phyloP scores from a whole-genome alignment of 2,888 invertebrate genomes.

The Pyralis farinalis region DNA sequence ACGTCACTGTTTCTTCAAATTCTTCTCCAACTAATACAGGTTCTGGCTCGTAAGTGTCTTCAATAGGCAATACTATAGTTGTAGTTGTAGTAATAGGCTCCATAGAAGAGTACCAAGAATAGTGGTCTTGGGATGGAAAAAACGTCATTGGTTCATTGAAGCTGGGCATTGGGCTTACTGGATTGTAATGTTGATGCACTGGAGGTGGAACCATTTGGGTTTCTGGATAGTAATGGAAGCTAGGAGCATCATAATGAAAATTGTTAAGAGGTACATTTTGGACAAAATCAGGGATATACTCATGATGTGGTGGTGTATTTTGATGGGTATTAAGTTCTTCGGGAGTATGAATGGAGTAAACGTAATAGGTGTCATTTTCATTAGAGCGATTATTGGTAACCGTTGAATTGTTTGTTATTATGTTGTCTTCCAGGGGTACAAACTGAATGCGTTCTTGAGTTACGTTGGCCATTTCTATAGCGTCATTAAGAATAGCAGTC shows the following conservation, averaged over 20 bases:
- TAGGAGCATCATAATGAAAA: slow-evolving; percentile 25
- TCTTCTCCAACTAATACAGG: slow-evolving; percentile 64
- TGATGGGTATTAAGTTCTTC: slow-evolving; percentile 21
- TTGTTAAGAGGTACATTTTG: slow-evolving; percentile 22
- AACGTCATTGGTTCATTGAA: slow-evolving; percentile 55
- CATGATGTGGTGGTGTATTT: slow-evolving; percentile 20
- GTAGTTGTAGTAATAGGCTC: slow-evolving; percentile 45
- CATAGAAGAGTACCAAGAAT: slow-evolving; percentile 38
- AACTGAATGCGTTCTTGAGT: slow-evolving; percentile 31
- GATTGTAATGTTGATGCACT: slow-evolving; percentile 33
- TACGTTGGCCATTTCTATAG: slow-evolving; percentile 37
- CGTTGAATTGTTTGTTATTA: slow-evolving; percentile 10
- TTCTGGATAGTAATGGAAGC: slow-evolving; percentile 38
- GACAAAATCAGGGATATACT: slow-evolving; percentile 26
- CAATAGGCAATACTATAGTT: slow-evolving; percentile 34
- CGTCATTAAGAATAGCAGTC: slow-evolving; percentile 48
- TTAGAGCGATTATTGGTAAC: slow-evolving; percentile 13
- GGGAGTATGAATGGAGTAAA: slow-evolving; percentile 28
- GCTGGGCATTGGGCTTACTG: slow-evolving; percentile 49
- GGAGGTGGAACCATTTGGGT: slow-evolving; percentile 45
- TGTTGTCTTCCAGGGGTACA: slow-evolving; percentile 22
- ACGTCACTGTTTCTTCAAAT: slow-evolving; percentile 61
- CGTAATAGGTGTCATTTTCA: slow-evolving; percentile 30
- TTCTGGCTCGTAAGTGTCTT: slow-evolving; percentile 44
- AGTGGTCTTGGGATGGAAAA: slow-evolving; percentile 40